Conservation (phyloP, 2,797 vertebrate species). For the Enteromius afrohamiltoni region DNA sequence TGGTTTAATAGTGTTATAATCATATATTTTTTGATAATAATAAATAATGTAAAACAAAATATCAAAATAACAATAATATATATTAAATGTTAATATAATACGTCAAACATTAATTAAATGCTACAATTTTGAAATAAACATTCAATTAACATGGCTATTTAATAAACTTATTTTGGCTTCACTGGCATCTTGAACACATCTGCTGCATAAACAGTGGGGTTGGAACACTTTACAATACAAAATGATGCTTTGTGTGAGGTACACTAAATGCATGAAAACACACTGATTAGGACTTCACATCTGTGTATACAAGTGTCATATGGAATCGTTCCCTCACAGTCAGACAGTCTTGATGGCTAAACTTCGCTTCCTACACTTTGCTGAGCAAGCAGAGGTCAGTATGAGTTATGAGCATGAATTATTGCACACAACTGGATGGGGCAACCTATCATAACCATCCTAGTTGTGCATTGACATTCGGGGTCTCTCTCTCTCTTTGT, state of each 20-base stretch:
- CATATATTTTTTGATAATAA: neutral
- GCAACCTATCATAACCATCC: conserved; percentile 12
- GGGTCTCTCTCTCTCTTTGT: neutral
- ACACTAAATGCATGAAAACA: conserved; percentile 20
- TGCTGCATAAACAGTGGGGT: conserved; percentile 32
- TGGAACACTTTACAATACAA: conserved; percentile 14
- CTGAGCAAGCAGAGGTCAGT: conserved; percentile 47
- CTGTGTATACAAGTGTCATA: conserved; percentile 33
- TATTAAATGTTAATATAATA: too few species aligned
- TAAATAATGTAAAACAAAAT: too few species aligned
- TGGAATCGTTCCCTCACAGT: conserved; percentile 14
- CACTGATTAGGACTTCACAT: conserved; percentile 29
- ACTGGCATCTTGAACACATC: conserved; percentile 52
- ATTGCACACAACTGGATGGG: conserved; percentile 32
- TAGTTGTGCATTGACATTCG: conserved; percentile 1
- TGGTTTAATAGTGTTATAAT: neutral
- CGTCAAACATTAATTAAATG: neutral
- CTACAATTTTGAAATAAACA: conserved; percentile 60
- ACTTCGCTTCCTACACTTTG: conserved; percentile 34
- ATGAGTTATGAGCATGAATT: conserved; percentile 20
- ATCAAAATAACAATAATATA: neutral
- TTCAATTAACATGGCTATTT: conserved; percentile 46
- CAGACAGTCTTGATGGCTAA: neutral
- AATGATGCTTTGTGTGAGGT: conserved; percentile 27
- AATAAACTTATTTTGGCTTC: neutral